phyloP scores from a whole-genome alignment of 2,797 vertebrate species.

The Leptatherina wallacei region DNA sequence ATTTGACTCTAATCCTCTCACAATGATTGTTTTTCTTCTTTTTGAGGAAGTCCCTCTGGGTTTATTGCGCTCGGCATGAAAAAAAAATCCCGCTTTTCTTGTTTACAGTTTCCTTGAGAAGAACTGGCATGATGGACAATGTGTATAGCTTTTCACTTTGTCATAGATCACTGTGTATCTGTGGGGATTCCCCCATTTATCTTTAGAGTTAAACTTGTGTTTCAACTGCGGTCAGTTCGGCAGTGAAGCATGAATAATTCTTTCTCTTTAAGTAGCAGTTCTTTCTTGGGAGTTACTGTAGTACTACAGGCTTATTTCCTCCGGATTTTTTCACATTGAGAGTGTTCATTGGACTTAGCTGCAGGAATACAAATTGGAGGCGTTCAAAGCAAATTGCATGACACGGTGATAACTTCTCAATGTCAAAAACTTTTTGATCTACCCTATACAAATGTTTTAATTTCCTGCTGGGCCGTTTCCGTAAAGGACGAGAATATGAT shows the following conservation, averaged over 20 bases:
- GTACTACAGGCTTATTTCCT: constrained; percentile 12
- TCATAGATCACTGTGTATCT: constrained; percentile 35
- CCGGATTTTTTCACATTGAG: constrained; percentile 52
- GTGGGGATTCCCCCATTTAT: constrained; percentile 36
- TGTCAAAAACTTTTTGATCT: constrained; percentile 49
- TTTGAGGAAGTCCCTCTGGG: constrained; percentile 44
- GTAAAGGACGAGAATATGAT: neutral
- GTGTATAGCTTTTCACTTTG: constrained; percentile 22
- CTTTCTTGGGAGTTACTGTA: constrained; percentile 22
- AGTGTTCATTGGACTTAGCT: constrained; percentile 17
- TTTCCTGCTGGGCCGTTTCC: constrained; percentile 9
- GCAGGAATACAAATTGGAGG: constrained; percentile 7
- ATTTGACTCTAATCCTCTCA: constrained; percentile 61
- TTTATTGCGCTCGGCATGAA: constrained; percentile 17
- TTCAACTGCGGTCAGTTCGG: constrained; percentile 35
- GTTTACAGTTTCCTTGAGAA: constrained; percentile 54
- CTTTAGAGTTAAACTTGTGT: constrained; percentile 34
- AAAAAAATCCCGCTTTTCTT: constrained; percentile 48
- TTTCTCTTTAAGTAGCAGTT: constrained; percentile 31
- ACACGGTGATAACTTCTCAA: constrained; percentile 39
- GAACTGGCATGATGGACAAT: constrained; percentile 17
- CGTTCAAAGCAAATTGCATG: constrained; percentile 14
- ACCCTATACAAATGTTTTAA: neutral
- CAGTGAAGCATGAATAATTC: constrained; percentile 55
- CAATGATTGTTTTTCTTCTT: constrained; percentile 36